Evolutionary conservation across 1,140 invertebrate genomes (phyloP).

Genomic region (Muscidifurax raptorellus): DNA sequence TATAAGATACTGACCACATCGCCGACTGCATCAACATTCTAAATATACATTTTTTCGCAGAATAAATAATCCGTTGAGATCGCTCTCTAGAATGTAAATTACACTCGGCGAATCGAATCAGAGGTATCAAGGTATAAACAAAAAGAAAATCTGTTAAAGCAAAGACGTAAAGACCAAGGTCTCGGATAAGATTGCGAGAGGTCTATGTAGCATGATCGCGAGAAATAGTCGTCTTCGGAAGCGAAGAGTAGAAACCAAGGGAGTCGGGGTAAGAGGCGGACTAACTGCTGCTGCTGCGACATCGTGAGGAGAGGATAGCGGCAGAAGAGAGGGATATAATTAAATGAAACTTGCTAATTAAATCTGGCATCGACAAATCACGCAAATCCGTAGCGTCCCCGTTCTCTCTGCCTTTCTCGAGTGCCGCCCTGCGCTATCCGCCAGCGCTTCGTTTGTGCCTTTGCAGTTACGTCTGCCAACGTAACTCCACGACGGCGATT

Average conservation of each 20-base stretch:
- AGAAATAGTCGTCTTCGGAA: neutral
- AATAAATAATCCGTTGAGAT: too few species aligned
- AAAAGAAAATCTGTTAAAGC: neutral
- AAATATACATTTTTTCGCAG: too few species aligned
- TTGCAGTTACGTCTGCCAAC: slow-evolving; percentile 31
- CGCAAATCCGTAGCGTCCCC: slow-evolving; percentile 44
- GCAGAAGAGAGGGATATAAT: slow-evolving; percentile 56
- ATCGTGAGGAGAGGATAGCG: too few species aligned
- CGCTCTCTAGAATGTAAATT: too few species aligned
- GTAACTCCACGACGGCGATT: slow-evolving; percentile 26
- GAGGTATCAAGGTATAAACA: neutral
- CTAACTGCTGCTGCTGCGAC: neutral
- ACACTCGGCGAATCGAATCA: slow-evolving; percentile 27
- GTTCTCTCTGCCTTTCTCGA: neutral
- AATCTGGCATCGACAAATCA: slow-evolving; percentile 64
- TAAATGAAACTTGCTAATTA: slow-evolving; percentile 68
- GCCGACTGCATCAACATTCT: too few species aligned
- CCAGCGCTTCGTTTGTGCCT: slow-evolving; percentile 26
- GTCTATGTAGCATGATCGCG: neutral
- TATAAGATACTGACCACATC: too few species aligned
- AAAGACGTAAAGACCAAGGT: too few species aligned
- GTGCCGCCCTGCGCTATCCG: neutral
- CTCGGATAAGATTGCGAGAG: too few species aligned
- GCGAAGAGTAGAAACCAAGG: slow-evolving; percentile 8
- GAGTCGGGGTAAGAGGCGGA: neutral